Conservation (phyloP, 2,888 invertebrate species). For the Lottia gigantea region DNA sequence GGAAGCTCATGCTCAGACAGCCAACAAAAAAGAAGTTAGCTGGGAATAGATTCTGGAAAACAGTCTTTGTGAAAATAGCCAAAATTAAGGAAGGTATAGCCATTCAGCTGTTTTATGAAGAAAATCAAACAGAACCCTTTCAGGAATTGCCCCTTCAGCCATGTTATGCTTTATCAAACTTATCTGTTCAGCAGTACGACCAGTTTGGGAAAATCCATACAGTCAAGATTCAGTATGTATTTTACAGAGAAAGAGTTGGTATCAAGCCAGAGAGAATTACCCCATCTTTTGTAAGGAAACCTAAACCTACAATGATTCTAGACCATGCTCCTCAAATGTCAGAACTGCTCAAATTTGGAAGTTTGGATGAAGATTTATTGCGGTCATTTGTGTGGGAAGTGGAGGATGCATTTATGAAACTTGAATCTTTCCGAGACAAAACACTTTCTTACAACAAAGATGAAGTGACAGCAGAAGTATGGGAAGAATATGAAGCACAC, state of each 20-base stretch:
- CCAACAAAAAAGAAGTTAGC: constrained; percentile 66
- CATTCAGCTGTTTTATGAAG: constrained; percentile 82
- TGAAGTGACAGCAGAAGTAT: constrained; percentile 66
- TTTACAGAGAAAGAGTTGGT: constrained; percentile 97
- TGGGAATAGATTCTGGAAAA: constrained; percentile 89
- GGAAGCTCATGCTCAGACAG: constrained; percentile 96
- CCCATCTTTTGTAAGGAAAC: constrained; percentile 65
- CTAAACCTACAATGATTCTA: constrained; percentile 73
- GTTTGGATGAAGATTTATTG: constrained; percentile 87
- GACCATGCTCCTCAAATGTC: constrained; percentile 96
- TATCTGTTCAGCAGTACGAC: constrained; percentile 88
- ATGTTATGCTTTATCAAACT: constrained; percentile 90
- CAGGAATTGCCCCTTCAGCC: constrained; percentile 94
- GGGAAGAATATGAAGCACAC: constrained; percentile 67
- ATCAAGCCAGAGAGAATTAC: constrained; percentile 64
- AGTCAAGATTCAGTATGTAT: constrained; percentile 94
- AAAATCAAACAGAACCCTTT: constrained; percentile 89
- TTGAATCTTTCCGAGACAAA: constrained; percentile 62
- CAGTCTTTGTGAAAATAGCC: constrained; percentile 86
- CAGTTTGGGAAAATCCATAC: constrained; percentile 99
- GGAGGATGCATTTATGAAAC: constrained; percentile 83
- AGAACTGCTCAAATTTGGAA: constrained; percentile 95
- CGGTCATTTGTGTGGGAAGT: constrained; percentile 90
- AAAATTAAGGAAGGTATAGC: constrained; percentile 78
- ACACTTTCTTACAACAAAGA: constrained; percentile 66